A percentile compares a stretch with the other conserved stretches of the same genome.
These are phyloP conservation scores for Orchestia grillus DNA, from an alignment of 1,140 invertebrate species.

Conservation along the genomic window DNA sequence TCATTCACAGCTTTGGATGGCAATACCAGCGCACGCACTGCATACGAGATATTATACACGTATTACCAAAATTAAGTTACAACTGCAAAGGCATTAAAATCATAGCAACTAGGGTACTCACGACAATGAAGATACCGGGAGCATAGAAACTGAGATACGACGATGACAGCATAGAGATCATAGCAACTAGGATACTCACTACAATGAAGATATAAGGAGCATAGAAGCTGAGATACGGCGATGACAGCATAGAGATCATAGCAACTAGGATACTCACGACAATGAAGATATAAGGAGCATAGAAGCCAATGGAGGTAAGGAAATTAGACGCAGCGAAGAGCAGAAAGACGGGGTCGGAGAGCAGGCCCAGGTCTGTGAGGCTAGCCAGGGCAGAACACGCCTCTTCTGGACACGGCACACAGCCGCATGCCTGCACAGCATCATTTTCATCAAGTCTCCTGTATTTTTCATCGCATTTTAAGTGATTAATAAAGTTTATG, in stretches of 20 bases:
- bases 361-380: conserved; percentile 85
- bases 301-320: conserved; percentile 95
- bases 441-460: background rate
- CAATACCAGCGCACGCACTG: too few species aligned
- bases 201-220: too few species aligned
- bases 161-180: too few species aligned
- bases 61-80: too few species aligned
- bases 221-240: background rate
- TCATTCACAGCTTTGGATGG: too few species aligned
- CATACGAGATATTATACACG: too few species aligned
- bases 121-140: too few species aligned
- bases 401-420: conserved; percentile 71
- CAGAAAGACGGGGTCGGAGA: conserved; percentile 89
- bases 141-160: too few species aligned
- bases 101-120: too few species aligned
- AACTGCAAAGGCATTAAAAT: too few species aligned
- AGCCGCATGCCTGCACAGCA: conserved; percentile 69
- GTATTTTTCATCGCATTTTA: background rate
- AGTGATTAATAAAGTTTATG: background rate
- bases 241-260: too few species aligned
- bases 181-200: too few species aligned
- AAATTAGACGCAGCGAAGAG: conserved; percentile 94
- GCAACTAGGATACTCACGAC: conserved; percentile 73
- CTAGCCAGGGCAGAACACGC: conserved; percentile 79
- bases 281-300: conserved; percentile 91